A percentile compares a stretch with the other conserved stretches of the same genome.
phyloP scores from a whole-genome alignment of 2,113 vertebrate species.

The Lampris megalopsis region DNA sequence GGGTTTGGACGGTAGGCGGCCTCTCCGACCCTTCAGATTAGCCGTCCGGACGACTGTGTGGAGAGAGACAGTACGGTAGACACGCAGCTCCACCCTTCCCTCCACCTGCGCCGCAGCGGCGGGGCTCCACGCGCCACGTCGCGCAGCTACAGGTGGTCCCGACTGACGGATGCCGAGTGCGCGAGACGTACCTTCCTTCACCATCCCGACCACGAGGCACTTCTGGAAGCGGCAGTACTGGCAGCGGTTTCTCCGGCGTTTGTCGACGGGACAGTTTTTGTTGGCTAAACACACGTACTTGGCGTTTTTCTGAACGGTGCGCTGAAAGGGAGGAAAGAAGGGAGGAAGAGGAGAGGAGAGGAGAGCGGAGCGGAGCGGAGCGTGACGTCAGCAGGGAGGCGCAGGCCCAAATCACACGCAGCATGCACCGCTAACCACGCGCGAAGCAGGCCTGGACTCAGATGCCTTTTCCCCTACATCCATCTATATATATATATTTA shows the following conservation, averaged over 20 bases:
- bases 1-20: slow-evolving; percentile 96
- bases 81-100: no score
- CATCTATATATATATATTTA: no score
- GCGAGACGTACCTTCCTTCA: slow-evolving; percentile 92
- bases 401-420: no score
- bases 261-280: slow-evolving; percentile 98
- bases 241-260: slow-evolving; percentile 94
- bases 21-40: slow-evolving; percentile 97
- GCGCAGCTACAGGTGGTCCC: no score
- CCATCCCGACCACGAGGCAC: slow-evolving; percentile 98
- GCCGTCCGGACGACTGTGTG: slow-evolving; percentile 94
- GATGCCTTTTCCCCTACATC: no score
- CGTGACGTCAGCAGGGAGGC: no score
- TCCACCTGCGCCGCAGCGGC: background rate
- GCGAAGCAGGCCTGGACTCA: no score
- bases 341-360: background rate
- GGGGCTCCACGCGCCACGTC: background rate
- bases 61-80: slow-evolving; percentile 4
- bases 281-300: slow-evolving; percentile 99
- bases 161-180: no score
- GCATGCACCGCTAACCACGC: no score
- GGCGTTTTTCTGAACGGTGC: slow-evolving; percentile 98
- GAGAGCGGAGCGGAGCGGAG: no score
- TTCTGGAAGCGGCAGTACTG: slow-evolving; percentile 98
- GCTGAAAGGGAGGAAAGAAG: slow-evolving; percentile 79